phyloP scores from a whole-genome alignment of 2,797 vertebrate genomes.

The Anguilla obscura region DNA sequence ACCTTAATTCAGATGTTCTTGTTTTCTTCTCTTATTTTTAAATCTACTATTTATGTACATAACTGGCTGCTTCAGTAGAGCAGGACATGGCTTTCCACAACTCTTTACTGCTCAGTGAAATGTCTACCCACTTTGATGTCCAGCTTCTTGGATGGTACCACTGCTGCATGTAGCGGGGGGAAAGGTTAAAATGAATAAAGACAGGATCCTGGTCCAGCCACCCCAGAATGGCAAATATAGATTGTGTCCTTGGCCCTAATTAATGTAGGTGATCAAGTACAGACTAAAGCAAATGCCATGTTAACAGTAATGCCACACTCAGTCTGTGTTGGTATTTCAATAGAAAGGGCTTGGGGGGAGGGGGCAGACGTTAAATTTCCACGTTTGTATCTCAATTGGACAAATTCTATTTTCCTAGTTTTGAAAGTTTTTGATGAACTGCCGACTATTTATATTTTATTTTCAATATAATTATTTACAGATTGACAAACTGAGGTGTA shows the following conservation, averaged over 20 bases:
- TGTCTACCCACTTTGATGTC: background rate
- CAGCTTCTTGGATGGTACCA: background rate
- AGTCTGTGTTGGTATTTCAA: constrained; percentile 2
- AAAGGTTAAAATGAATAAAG: background rate
- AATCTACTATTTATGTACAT: constrained; percentile 30
- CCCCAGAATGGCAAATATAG: constrained; percentile 10
- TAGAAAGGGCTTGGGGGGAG: background rate
- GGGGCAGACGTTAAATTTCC: background rate
- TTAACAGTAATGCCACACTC: background rate
- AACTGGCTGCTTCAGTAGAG: constrained; percentile 20
- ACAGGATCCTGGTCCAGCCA: background rate
- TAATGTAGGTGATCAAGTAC: background rate
- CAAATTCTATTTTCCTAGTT: constrained; percentile 27
- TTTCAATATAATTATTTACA: constrained; percentile 27
- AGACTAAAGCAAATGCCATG: background rate
- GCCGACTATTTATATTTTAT: constrained; percentile 34
- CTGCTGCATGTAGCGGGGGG: background rate
- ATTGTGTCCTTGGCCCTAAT: background rate
- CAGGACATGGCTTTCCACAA: constrained; percentile 20
- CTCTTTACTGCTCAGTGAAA: constrained; percentile 20
- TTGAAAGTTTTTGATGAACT: constrained; percentile 26
- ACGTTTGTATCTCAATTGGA: background rate
- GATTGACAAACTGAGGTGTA: background rate
- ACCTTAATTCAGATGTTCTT: constrained; percentile 64
- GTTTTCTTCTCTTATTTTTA: constrained; percentile 29